Evolutionary conservation across 2,797 vertebrate species (phyloP).

Genomic region (Danio aesculapii): DNA sequence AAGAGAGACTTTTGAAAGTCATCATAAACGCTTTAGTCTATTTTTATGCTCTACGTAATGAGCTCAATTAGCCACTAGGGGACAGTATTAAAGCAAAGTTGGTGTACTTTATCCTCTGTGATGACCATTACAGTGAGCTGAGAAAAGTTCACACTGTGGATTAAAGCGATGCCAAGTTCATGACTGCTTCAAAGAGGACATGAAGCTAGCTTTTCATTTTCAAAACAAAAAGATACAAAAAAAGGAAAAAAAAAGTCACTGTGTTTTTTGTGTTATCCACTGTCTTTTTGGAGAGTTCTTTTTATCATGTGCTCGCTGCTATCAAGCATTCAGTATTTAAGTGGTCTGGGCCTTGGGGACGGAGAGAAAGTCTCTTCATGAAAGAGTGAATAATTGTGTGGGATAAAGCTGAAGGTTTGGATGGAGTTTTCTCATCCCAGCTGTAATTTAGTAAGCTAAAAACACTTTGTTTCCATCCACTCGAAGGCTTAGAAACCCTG

Average conservation of each 20-base stretch:
- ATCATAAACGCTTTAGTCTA: conserved; percentile 14
- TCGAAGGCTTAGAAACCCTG: conserved; percentile 20
- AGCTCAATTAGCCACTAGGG: conserved; percentile 50
- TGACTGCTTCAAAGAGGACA: conserved; percentile 42
- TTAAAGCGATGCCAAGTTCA: background rate
- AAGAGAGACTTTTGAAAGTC: background rate
- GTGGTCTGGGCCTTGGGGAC: conserved; percentile 59
- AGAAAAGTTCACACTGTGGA: conserved; percentile 26
- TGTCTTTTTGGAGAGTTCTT: conserved; percentile 55
- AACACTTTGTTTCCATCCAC: conserved; percentile 35
- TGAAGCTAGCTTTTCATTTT: conserved; percentile 54
- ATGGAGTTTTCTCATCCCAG: conserved; percentile 42
- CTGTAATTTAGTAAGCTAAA: conserved; percentile 39
- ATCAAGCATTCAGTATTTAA: conserved; percentile 75
- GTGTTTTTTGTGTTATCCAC: conserved; percentile 54
- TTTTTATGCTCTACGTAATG: conserved; percentile 26
- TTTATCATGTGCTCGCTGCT: conserved; percentile 79
- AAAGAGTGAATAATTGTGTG: conserved; percentile 36
- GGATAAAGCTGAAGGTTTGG: conserved; percentile 46
- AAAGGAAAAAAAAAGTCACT: conserved; percentile 20
- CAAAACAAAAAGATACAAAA: conserved; percentile 9
- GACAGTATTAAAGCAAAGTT: conserved; percentile 56
- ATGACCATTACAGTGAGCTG: conserved; percentile 19
- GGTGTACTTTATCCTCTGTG: conserved; percentile 41
- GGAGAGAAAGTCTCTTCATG: conserved; percentile 43